These are phyloP conservation scores for Heteromyza rotundicornis DNA, from an alignment of 2,888 invertebrate genomes.

Conservation along the genomic window DNA sequence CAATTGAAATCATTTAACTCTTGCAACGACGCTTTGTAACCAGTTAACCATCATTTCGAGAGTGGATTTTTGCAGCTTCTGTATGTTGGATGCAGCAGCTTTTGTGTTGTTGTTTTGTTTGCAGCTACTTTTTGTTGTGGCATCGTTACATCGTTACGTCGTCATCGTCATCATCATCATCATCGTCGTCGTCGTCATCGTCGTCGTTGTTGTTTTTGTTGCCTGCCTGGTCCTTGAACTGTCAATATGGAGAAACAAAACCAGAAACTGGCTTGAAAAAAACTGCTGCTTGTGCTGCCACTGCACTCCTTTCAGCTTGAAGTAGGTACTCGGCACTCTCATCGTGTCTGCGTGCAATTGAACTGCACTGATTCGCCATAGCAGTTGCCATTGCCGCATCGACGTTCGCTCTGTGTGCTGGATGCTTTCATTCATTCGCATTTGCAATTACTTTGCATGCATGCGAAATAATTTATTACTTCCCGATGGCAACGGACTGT, in stretches of 20 bases:
- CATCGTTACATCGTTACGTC: slow-evolving; percentile 28
- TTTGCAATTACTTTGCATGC: slow-evolving; percentile 36
- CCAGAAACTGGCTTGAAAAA: slow-evolving; percentile 18
- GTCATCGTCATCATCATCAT: slow-evolving; percentile 3
- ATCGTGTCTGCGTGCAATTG: slow-evolving; percentile 33
- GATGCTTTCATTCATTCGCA: slow-evolving; percentile 30
- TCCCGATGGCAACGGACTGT: slow-evolving; percentile 37
- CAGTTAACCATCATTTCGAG: slow-evolving; percentile 26
- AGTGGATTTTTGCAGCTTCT: slow-evolving; percentile 9
- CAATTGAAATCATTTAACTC: neutral
- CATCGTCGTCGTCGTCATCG: slow-evolving; percentile 13
- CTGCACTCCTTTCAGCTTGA: slow-evolving; percentile 11
- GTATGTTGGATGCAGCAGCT: too few relatives aligned
- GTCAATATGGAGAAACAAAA: slow-evolving; percentile 39
- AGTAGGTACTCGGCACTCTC: slow-evolving; percentile 10
- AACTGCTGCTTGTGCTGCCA: slow-evolving; percentile 7
- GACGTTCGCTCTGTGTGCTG: slow-evolving; percentile 12
- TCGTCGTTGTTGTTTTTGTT: slow-evolving; percentile 22
- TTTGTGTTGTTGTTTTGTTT: slow-evolving; percentile 3
- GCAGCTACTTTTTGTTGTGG: slow-evolving; percentile 25
- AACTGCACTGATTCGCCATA: slow-evolving; percentile 30
- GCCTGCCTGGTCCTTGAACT: slow-evolving; percentile 56
- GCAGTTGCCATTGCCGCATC: slow-evolving; percentile 14
- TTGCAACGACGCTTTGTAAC: slow-evolving; percentile 20
- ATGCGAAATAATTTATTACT: slow-evolving; percentile 37